Evolutionary conservation across 2,113 vertebrate genomes (phyloP).

Genomic region (Cygnus buccinator): DNA sequence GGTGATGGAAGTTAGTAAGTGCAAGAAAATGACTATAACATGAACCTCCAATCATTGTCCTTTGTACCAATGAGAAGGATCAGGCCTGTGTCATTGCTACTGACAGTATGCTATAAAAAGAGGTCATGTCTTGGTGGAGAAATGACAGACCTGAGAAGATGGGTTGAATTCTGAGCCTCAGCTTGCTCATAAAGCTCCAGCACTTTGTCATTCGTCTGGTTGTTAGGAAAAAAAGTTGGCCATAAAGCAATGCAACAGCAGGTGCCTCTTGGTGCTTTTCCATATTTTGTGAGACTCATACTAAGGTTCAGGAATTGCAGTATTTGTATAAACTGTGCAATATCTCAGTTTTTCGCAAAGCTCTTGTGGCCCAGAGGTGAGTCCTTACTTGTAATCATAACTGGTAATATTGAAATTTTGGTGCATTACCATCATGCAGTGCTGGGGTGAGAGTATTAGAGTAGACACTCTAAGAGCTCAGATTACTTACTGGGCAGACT

Average conservation of each 20-base stretch:
- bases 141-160: background rate
- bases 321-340: background rate
- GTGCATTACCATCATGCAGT: background rate
- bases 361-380: background rate
- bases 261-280: background rate
- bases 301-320: background rate
- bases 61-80: background rate
- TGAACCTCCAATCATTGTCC: background rate
- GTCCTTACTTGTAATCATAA: background rate
- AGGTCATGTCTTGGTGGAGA: background rate
- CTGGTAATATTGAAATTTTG: background rate
- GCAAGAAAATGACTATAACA: background rate
- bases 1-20: background rate
- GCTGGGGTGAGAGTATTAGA: background rate
- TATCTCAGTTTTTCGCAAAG: background rate
- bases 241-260: background rate
- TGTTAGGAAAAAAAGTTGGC: background rate
- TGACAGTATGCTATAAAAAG: background rate
- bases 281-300: background rate
- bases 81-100: background rate
- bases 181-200: background rate
- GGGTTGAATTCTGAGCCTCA: background rate
- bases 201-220: rapidly evolving
- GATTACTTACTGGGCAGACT: background rate
- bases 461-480: background rate